Base-by-base conservation (phyloP, 2,888 invertebrate genomes). In the Melinaea marsaeus region DNA sequence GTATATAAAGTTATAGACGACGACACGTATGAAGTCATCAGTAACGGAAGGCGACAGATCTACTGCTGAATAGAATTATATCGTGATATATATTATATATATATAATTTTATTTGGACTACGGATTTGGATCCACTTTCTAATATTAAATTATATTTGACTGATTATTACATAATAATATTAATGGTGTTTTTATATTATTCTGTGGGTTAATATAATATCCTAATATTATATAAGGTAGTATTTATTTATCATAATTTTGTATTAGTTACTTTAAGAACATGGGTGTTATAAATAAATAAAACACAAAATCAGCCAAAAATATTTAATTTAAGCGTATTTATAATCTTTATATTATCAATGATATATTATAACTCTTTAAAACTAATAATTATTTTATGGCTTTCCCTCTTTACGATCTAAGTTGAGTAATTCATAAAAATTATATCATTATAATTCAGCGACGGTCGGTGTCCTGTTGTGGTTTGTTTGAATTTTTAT, bases 1-100 rank as follows among this genome's bases (percentile, higher is more conserved):
- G 83, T 92, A 54, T 95, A 94, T 78, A 92, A 91, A 71, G 92
- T 95, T 71, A 84, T 95, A n/a, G 94, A 95, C 71, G 91, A 93
- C 37, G 86, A 94, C 65, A 93, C 92, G 37, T 95, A 92, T 67
- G 88, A 89, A 68, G 69, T 91, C 56, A 84, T 88, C 56, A 91
- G 88, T 70, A 86, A 89, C 72, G 91, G 90, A 0, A 84, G 82
- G 71, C 70, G 86, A 37, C 84, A 90, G 68, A 72, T 91, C 68
- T 79, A 89, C 78, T 88, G 88, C 86, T 90, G 83, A 89, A 32
- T 42, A n/a, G 32, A 32, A 51, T 22, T 48, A 13, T 48, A 48
- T 13, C 13, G n/a, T 46, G n/a, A n/a, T 13, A 22, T 48, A 48
- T n/a, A 48, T 48, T 22, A 13, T 13, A n/a, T 48, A 13, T n/a